Evolutionary conservation across 2,113 vertebrate species (phyloP).

Genomic region (Odocoileus hemionus): DNA sequence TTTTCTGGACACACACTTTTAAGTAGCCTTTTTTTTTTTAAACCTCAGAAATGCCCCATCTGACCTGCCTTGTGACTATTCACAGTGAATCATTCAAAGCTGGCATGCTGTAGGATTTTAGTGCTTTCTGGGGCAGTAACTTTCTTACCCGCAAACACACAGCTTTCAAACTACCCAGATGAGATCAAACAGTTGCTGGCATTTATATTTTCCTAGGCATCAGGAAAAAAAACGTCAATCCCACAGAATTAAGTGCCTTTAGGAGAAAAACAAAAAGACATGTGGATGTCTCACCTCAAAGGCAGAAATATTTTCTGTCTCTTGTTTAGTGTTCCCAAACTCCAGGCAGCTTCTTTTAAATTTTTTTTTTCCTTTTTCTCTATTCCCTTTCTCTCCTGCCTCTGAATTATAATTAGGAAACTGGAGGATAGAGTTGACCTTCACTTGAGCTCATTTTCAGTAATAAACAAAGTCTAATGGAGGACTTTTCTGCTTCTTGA

Average conservation of each 20-base stretch:
- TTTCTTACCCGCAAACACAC: slow-evolving; percentile 11
- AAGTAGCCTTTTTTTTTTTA: neutral
- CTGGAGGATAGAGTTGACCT: neutral
- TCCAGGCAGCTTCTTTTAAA: neutral
- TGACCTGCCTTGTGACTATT: neutral
- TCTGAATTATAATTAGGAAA: slow-evolving; percentile 22
- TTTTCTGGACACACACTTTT: slow-evolving; percentile 2
- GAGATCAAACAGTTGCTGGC: slow-evolving; percentile 12
- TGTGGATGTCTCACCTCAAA: neutral
- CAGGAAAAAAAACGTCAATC: slow-evolving; percentile 1
- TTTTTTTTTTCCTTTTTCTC: neutral
- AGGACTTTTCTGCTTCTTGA: slow-evolving; percentile 2
- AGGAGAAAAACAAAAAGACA: neutral
- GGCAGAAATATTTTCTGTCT: neutral
- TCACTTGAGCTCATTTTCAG: neutral
- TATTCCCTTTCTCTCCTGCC: neutral
- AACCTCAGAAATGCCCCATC: neutral
- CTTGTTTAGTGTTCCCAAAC: neutral
- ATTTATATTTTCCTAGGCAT: neutral
- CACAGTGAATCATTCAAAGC: neutral
- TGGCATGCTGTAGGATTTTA: neutral
- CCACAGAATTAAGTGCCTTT: slow-evolving; percentile 4
- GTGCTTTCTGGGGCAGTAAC: neutral
- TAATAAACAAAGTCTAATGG: neutral
- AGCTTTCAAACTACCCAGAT: slow-evolving; percentile 8